Evolutionary conservation across 2,888 invertebrate species (phyloP).

Genomic region (Hypena proboscidalis): DNA sequence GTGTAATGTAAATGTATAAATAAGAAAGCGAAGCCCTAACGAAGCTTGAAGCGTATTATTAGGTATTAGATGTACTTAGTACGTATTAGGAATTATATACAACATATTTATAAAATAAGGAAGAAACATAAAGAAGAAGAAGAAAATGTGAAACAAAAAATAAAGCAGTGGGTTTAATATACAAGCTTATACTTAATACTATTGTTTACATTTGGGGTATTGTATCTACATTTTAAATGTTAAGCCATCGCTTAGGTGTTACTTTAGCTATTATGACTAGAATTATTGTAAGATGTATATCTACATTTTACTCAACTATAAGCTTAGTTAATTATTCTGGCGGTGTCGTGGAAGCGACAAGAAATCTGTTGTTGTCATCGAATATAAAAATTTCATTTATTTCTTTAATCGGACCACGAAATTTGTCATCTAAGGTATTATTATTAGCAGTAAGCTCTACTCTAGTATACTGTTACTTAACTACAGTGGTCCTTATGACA

Average conservation of each 20-base stretch:
- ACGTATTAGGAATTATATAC: background rate
- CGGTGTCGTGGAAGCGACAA: conserved; percentile 66
- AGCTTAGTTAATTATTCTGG: conserved; percentile 60
- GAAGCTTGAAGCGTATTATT: conserved; percentile 53
- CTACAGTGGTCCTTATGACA: conserved; percentile 76
- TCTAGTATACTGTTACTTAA: conserved; percentile 52
- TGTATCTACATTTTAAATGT: conserved; percentile 40
- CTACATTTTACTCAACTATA: conserved; percentile 55
- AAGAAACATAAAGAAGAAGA: conserved; percentile 32
- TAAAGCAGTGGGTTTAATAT: conserved; percentile 50
- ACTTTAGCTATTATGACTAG: conserved; percentile 51
- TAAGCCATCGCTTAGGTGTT: conserved; percentile 52
- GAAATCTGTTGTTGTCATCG: conserved; percentile 64
- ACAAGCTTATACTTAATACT: conserved; percentile 36
- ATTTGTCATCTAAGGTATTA: conserved; percentile 25
- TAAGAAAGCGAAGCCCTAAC: conserved; percentile 58
- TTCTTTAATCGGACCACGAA: conserved; percentile 44
- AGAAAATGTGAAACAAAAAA: conserved; percentile 42
- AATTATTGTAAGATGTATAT: conserved; percentile 42
- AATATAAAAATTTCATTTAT: conserved; percentile 35
- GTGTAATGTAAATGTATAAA: conserved; percentile 42
- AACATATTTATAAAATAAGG: conserved; percentile 21
- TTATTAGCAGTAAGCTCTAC: conserved; percentile 59
- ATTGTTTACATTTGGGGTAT: conserved; percentile 23
- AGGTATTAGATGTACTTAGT: conserved; percentile 8